Conservation (phyloP, 2,113 vertebrate species). For the Formicarius rufipectus region DNA sequence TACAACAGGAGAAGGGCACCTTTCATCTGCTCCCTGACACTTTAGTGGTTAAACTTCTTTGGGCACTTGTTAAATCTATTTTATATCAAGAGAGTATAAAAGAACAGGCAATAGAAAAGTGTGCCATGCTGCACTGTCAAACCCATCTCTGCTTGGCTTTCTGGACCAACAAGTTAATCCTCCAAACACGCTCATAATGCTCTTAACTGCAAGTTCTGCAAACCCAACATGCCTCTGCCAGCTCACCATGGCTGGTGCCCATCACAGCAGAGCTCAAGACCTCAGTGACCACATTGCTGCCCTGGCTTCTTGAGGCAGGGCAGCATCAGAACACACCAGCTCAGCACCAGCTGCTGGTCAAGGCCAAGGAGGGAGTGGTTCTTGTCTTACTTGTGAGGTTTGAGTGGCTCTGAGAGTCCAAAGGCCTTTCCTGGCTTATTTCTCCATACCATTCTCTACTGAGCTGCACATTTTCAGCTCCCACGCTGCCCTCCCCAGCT, state of each 20-base stretch:
- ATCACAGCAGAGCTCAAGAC: not conserved
- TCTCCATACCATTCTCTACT: not conserved
- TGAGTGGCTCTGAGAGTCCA: not conserved
- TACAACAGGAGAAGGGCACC: not conserved
- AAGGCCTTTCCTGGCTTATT: not conserved
- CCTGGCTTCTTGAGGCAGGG: not conserved
- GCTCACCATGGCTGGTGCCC: not conserved
- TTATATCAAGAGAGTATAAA: not conserved
- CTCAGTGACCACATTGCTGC: not conserved
- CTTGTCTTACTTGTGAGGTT: not conserved
- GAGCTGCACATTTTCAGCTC: not conserved
- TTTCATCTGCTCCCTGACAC: not conserved
- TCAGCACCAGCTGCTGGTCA: not conserved
- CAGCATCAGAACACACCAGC: accelerated
- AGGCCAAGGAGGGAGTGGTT: not conserved
- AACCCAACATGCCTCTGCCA: not conserved
- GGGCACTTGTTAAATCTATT: not conserved
- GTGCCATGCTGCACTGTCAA: not conserved
- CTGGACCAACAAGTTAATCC: not conserved
- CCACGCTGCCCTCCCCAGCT: not conserved
- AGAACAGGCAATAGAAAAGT: not conserved
- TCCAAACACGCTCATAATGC: not conserved
- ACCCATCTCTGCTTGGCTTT: not conserved
- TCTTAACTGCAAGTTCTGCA: not conserved
- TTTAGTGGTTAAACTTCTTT: not conserved